These are phyloP conservation scores for Drosophila parvula DNA, from an alignment of 1,140 invertebrate species.

Conservation along the genomic window DNA sequence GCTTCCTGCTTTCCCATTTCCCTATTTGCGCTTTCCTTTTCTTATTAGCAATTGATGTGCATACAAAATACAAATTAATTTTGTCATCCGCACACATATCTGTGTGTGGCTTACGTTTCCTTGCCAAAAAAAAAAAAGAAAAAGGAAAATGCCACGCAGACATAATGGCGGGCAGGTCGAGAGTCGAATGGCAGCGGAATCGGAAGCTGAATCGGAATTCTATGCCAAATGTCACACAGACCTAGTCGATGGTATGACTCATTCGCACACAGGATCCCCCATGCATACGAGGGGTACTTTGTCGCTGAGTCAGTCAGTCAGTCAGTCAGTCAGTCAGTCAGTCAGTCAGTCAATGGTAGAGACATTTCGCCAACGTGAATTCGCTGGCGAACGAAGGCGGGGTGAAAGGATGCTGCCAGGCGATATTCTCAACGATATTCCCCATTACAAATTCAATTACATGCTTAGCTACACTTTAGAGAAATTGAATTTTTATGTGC, in stretches of 20 bases:
- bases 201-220: not conserved
- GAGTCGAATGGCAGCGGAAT: conserved; percentile 20
- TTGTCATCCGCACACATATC: conserved; percentile 39
- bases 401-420: conserved; percentile 15
- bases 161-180: conserved; percentile 33
- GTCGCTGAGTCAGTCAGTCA: conserved; percentile 17
- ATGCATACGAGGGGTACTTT: conserved; percentile 32
- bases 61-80: conserved; percentile 63
- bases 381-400: conserved; percentile 52
- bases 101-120: conserved; percentile 9
- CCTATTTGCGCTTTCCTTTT: conserved; percentile 4
- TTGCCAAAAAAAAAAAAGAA: conserved; percentile 12
- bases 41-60: conserved; percentile 53
- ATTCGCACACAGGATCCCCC: conserved; percentile 49
- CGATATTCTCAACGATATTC: conserved; percentile 71
- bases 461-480: conserved; percentile 82
- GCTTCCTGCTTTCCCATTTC: not conserved
- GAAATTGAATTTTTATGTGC: conserved; percentile 82
- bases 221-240: conserved; percentile 62
- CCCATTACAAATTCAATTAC: conserved; percentile 82
- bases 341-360: conserved; percentile 47
- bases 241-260: conserved; percentile 59
- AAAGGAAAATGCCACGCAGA: conserved; percentile 40
- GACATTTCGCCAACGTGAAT: conserved; percentile 62
- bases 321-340: conserved; percentile 16